Evolutionary conservation across 2,888 invertebrate species (phyloP), one percentile per base, ranked within the genome.

Genomic region (Tethea ocularis): DNA sequence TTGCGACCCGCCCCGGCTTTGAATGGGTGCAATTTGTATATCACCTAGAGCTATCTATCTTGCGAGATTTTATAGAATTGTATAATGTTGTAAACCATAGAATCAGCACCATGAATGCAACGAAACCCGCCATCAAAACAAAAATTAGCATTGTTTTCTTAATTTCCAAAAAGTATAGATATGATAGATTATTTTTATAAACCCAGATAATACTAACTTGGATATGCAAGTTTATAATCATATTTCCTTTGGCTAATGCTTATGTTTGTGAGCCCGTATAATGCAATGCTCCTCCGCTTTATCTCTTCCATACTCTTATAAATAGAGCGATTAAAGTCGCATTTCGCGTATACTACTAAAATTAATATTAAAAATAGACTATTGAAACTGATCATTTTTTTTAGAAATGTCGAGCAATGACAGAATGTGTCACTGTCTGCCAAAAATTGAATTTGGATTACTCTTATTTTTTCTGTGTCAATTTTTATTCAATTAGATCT

Each of bases 141-240:
- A n/a, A n/a, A n/a, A n/a, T n/a, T n/a, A n/a, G n/a, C n/a, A n/a
- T n/a, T n/a, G n/a, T n/a, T n/a, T n/a, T n/a, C n/a, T n/a, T n/a
- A n/a, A n/a, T n/a, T n/a, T n/a, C n/a, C n/a, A n/a, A n/a, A n/a
- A n/a, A n/a, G n/a, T n/a, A n/a, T n/a, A n/a, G n/a, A n/a, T n/a
- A n/a, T n/a, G n/a, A n/a, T n/a, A n/a, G 26, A 33, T 33, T 7
- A 33, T 33, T 33, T 13, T 13, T 33, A 8, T 26, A 29, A 29
- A 29, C 0, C 29, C 17, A 17, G 41, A 2, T 7, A 20, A 46
- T 3, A 20, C 66, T 62, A 61, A 66, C 69, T 60, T 29, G 68
- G 68, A 58, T 65, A 70, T n/a, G 58, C 59, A 3, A 66, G 52
- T 5, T 23, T 56, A 13, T 68, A 61, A 8, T 58, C 59, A 23